Evolutionary conservation across 2,888 invertebrate species (phyloP).

Genomic region (Acanthopleura granulata): DNA sequence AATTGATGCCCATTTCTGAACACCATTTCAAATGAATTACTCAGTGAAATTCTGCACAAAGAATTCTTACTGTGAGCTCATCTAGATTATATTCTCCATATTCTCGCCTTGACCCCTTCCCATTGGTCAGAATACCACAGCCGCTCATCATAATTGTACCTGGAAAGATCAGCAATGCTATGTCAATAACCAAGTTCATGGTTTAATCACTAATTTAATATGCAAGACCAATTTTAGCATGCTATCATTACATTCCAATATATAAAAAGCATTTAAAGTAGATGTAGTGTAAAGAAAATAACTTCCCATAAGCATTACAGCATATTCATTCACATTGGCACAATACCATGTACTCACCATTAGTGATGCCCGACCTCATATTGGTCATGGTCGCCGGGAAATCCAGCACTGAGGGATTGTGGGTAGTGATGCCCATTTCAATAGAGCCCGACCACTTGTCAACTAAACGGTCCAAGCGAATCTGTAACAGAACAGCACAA

Average conservation of each 20-base stretch:
- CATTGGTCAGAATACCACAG: conserved; percentile 95
- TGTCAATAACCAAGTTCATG: neutral
- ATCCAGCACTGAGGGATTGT: conserved; percentile 88
- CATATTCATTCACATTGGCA: neutral
- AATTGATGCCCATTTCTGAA: too few relatives aligned
- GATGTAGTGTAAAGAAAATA: too few relatives aligned
- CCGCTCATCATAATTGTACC: conserved; percentile 85
- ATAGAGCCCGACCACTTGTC: conserved; percentile 70
- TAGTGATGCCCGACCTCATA: conserved; percentile 84
- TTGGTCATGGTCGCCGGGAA: conserved; percentile 99
- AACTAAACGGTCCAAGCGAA: conserved; percentile 73
- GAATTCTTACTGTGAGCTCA: conserved; percentile 80
- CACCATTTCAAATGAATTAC: too few relatives aligned
- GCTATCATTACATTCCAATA: too few relatives aligned
- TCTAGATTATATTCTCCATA: conserved; percentile 95
- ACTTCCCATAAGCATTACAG: neutral
- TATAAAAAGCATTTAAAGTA: too few relatives aligned
- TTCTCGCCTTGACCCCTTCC: conserved; percentile 92
- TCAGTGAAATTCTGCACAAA: too few relatives aligned
- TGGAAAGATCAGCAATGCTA: conserved; percentile 24
- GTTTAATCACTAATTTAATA: neutral
- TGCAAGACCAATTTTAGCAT: too few relatives aligned
- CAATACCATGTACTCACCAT: neutral
- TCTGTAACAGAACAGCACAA: conserved; percentile 70
- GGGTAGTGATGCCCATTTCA: conserved; percentile 80